Evolutionary conservation across 2,888 invertebrate species (phyloP).

Genomic region (Plagiodera versicolora): DNA sequence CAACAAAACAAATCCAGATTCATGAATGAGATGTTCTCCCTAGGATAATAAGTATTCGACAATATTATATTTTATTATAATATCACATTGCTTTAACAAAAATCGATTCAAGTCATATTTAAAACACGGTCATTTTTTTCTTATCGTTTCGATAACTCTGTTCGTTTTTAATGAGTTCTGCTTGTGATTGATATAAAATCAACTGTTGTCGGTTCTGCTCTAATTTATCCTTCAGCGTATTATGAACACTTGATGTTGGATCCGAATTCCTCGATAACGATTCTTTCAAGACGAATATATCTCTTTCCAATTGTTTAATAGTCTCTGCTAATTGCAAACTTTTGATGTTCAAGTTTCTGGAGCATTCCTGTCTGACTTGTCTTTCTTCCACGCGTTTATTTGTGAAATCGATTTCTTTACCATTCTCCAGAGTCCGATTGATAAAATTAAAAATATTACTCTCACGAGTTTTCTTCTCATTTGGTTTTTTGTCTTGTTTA

Average conservation of each 20-base stretch:
- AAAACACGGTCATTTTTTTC: constrained; percentile 77
- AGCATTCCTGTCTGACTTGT: constrained; percentile 57
- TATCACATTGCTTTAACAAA: too few relatives aligned
- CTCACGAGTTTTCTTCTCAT: constrained; percentile 64
- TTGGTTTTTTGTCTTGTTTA: constrained; percentile 64
- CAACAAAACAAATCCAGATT: too few relatives aligned
- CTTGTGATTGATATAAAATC: constrained; percentile 61
- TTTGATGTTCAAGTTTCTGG: constrained; percentile 71
- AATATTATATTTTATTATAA: too few relatives aligned
- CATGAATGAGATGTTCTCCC: too few relatives aligned
- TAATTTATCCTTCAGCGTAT: constrained; percentile 64
- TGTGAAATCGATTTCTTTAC: constrained; percentile 5
- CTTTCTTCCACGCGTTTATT: constrained; percentile 38
- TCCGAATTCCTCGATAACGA: constrained; percentile 64
- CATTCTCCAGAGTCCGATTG: constrained; percentile 34
- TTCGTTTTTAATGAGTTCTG: constrained; percentile 68
- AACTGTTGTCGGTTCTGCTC: constrained; percentile 65
- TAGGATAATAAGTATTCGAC: too few relatives aligned
- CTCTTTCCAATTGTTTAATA: constrained; percentile 67
- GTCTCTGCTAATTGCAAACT: constrained; percentile 73
- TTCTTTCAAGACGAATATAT: constrained; percentile 66
- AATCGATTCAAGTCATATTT: too few relatives aligned
- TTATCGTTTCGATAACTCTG: constrained; percentile 72
- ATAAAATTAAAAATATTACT: constrained; percentile 77
- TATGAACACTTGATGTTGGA: constrained; percentile 62